A percentile compares a stretch with the other conserved stretches of the same genome.
phyloP scores from a whole-genome alignment of 2,888 invertebrate genomes.

The Chrysolina americana region DNA sequence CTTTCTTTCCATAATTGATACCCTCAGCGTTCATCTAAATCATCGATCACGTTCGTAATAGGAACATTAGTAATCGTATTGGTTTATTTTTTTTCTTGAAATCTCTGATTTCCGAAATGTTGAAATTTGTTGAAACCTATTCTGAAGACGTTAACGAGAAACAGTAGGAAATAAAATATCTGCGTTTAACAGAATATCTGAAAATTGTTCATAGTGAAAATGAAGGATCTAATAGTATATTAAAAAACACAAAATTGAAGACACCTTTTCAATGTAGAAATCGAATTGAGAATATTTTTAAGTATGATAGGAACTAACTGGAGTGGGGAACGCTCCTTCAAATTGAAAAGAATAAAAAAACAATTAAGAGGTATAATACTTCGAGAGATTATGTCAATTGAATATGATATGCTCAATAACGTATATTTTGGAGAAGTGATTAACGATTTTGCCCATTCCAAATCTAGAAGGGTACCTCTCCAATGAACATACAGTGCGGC shows the following conservation, averaged over 20 bases:
- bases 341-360: background rate
- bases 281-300: no score
- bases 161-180: background rate
- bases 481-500: no score
- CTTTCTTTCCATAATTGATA: background rate
- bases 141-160: no score
- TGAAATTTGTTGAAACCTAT: no score
- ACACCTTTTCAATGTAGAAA: background rate
- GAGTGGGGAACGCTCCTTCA: background rate
- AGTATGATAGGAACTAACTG: no score
- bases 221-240: background rate
- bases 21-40: background rate
- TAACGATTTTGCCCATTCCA: background rate
- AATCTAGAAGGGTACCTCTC: no score
- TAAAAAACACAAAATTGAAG: background rate
- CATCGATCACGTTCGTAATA: background rate
- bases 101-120: no score
- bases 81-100: background rate
- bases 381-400: background rate
- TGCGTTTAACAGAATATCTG: background rate
- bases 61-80: background rate
- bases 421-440: background rate
- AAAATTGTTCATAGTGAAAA: background rate
- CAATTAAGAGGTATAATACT: background rate
- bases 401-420: no score